Evolutionary conservation across 2,797 vertebrate species (phyloP), one percentile per base, ranked within the genome.

Genomic region (Clarias laeviceps): DNA sequence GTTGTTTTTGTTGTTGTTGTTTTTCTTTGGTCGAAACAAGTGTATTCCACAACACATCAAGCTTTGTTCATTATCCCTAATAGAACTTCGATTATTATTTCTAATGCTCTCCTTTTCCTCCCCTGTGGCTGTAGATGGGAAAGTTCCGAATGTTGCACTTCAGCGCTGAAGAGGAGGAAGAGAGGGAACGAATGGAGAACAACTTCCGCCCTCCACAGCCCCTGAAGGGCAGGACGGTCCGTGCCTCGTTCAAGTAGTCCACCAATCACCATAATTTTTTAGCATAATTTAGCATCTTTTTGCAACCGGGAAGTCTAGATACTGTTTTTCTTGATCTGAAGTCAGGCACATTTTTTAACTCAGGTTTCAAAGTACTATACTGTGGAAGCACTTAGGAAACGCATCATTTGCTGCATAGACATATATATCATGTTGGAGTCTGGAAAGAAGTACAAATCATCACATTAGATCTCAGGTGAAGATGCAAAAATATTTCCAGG

Each of bases 141-240:
- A 98, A 97, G 91, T 99, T 99, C 85, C 92, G 97, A 87, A 96
- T 94, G 91, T 95, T 99, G 4, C 92, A 96, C 82, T 97, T 96
- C 90, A 97, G 91, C 0, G 91, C 85, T 74, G 97, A 97, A 90
- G 96, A 96, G 64, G 95, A 96, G 4, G 96, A 97, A 7, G 94
- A 96, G 85, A 95, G 94, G 90, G 92, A 92, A 59, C 96, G 94
- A 82, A 99, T 99, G 98, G 97, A 98, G 90, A 97, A 99, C 93
- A 99, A 99, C 90, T 99, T 97, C 85, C 96, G 98, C 3, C 96
- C 97, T 7, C 97, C 98, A 2, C 98, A 99, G 89, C 97, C 97
- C 65, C 94, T 99, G 82, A 97, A 97, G 77, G 97, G 96, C 80
- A 95, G 98, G 85, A 94, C 94, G 86, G 97, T 99, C 74, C 94